These are phyloP conservation scores for Dicranocentrus wangi DNA, from an alignment of 2,888 invertebrate genomes.

Conservation along the genomic window DNA sequence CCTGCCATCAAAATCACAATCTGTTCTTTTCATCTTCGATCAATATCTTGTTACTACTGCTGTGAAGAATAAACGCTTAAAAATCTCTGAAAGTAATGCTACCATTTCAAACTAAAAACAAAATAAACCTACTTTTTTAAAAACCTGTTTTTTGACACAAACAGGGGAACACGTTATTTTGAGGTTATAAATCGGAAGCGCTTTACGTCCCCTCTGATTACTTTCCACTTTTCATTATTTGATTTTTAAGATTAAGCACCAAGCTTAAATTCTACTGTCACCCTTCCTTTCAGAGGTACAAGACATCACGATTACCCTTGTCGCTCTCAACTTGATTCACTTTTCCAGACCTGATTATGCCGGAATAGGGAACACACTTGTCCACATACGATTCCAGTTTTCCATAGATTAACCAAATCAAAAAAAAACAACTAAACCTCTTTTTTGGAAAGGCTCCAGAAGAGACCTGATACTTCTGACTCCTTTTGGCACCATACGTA, in stretches of 20 bases:
- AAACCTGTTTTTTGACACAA: conserved; percentile 48
- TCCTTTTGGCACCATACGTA: conserved; percentile 35
- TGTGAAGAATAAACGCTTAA: neutral
- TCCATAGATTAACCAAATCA: too few species aligned
- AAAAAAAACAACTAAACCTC: conserved; percentile 23
- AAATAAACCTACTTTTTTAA: neutral
- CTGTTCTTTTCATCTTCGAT: conserved; percentile 23
- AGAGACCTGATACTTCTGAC: conserved; percentile 54
- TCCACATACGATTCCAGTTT: too few species aligned
- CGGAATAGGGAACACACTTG: too few species aligned
- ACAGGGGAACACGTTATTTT: conserved; percentile 56
- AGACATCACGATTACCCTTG: conserved; percentile 6
- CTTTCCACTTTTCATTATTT: conserved; percentile 37
- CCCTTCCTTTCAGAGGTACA: neutral
- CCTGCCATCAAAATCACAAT: neutral
- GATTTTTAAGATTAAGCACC: conserved; percentile 1
- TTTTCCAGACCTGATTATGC: too few species aligned
- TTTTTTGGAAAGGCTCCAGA: conserved; percentile 44
- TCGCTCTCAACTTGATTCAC: conserved; percentile 9
- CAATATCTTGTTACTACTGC: conserved; percentile 46
- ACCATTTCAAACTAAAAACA: neutral
- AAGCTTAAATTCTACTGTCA: conserved; percentile 27
- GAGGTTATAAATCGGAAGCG: conserved; percentile 56
- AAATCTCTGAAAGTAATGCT: neutral
- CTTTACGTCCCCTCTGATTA: conserved; percentile 45